Percentiles rank a stretch among this genome's conserved stretches.
phyloP scores from a whole-genome alignment of 1,140 invertebrate genomes.

The Drosophila trapezifrons region DNA sequence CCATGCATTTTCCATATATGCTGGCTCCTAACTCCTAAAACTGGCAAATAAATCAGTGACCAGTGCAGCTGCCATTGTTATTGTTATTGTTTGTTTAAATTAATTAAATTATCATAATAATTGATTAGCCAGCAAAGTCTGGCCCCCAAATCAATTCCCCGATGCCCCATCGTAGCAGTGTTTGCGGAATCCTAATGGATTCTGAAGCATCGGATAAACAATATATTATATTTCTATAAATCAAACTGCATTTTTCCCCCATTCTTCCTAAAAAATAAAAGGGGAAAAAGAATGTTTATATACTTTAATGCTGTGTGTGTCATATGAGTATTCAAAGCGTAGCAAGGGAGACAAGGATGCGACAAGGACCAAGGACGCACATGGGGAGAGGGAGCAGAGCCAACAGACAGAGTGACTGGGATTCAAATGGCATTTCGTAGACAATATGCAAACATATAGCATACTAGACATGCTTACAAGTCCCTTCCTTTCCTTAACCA shows the following conservation, averaged over 20 bases:
- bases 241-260: slow-evolving; percentile 22
- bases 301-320: slow-evolving; percentile 1
- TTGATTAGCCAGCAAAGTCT: slow-evolving; percentile 59
- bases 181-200: slow-evolving; percentile 22
- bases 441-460: slow-evolving; percentile 79
- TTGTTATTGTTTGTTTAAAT: slow-evolving; percentile 56
- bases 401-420: slow-evolving; percentile 54
- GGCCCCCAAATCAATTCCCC: background rate
- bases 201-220: slow-evolving; percentile 45
- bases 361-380: slow-evolving; percentile 21
- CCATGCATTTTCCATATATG: background rate
- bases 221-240: slow-evolving; percentile 51
- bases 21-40: background rate
- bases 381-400: background rate
- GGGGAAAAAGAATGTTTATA: slow-evolving; percentile 34
- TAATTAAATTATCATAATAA: slow-evolving; percentile 75
- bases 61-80: slow-evolving; percentile 1
- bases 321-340: slow-evolving; percentile 40
- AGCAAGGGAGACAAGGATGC: slow-evolving; percentile 32
- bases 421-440: slow-evolving; percentile 74
- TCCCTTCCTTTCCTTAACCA: no score
- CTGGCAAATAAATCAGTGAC: slow-evolving; percentile 7
- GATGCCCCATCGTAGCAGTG: no score
- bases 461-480: slow-evolving; percentile 60
- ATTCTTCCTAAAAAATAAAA: background rate